Percentiles rank a stretch among this genome's conserved stretches.
phyloP scores from a whole-genome alignment of 2,888 invertebrate genomes.

The Athetis lepigone region DNA sequence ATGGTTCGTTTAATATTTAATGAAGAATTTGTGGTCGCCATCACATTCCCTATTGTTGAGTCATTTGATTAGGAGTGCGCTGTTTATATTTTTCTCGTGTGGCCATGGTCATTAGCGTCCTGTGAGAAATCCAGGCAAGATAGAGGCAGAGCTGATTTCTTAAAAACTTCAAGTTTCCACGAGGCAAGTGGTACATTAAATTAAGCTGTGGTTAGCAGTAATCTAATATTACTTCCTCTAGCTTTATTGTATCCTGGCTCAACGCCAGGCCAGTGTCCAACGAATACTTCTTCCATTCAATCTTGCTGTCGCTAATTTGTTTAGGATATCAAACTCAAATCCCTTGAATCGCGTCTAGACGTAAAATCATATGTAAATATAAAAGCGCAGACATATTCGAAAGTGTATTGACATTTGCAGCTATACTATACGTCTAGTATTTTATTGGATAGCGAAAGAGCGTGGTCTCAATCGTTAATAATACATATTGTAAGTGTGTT shows the following conservation, averaged over 20 bases:
- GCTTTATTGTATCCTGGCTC: constrained; percentile 38
- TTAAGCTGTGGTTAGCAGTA: constrained; percentile 37
- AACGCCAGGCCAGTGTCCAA: constrained; percentile 46
- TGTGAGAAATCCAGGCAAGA: not conserved
- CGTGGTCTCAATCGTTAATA: constrained; percentile 24
- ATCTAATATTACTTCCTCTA: constrained; percentile 45
- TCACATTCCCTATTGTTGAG: not conserved
- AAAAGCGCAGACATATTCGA: constrained; percentile 49
- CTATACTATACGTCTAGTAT: constrained; percentile 7
- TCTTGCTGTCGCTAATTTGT: constrained; percentile 49
- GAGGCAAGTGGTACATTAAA: constrained; percentile 28
- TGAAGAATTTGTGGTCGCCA: not conserved
- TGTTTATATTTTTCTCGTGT: not conserved
- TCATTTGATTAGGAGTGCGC: not conserved
- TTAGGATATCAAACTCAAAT: constrained; percentile 48
- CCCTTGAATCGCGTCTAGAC: constrained; percentile 54
- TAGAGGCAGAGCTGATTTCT: not conserved
- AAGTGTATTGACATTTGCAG: constrained; percentile 57
- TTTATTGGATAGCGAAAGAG: constrained; percentile 15
- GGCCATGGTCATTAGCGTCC: not conserved
- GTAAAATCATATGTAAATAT: constrained; percentile 55
- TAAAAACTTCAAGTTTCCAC: not conserved
- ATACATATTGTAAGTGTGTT: constrained; percentile 35
- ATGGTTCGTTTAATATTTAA: not conserved
- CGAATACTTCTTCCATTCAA: constrained; percentile 48